phyloP scores from a whole-genome alignment of 2,113 vertebrate genomes.

The Paramormyrops kingsleyae region DNA sequence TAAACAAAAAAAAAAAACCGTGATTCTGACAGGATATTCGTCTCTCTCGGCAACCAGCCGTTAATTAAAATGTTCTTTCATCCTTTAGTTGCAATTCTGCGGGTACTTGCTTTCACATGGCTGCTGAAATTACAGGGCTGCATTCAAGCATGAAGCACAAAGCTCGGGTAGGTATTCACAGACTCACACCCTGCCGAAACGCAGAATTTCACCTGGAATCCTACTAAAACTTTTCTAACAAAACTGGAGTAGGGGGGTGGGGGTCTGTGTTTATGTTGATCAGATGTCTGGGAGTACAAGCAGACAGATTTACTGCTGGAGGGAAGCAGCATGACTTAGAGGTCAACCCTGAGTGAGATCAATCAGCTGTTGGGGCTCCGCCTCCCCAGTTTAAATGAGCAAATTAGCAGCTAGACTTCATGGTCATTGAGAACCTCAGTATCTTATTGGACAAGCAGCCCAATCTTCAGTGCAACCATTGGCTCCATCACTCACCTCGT shows the following conservation, averaged over 20 bases:
- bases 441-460: not conserved
- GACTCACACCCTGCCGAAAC: not conserved
- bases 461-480: not conserved
- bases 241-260: not conserved
- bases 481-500: not conserved
- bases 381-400: not conserved
- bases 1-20: slow-evolving; percentile 16
- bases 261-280: not conserved
- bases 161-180: not conserved
- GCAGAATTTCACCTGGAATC: not conserved
- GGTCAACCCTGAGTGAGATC: not conserved
- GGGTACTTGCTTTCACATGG: slow-evolving; percentile 16
- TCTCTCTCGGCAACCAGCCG: slow-evolving; percentile 21
- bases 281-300: not conserved
- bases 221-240: not conserved
- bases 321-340: not conserved
- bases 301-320: slow-evolving; percentile 6
- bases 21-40: slow-evolving; percentile 24
- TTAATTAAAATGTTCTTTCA: slow-evolving; percentile 29
- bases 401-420: not conserved
- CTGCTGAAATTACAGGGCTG: not conserved
- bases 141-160: not conserved
- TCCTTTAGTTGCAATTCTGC: slow-evolving; percentile 33
- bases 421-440: not conserved
- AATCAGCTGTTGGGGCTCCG: slow-evolving; percentile 13